phyloP scores from a whole-genome alignment of 2,113 vertebrate species.

The Saimiri boliviensis region DNA sequence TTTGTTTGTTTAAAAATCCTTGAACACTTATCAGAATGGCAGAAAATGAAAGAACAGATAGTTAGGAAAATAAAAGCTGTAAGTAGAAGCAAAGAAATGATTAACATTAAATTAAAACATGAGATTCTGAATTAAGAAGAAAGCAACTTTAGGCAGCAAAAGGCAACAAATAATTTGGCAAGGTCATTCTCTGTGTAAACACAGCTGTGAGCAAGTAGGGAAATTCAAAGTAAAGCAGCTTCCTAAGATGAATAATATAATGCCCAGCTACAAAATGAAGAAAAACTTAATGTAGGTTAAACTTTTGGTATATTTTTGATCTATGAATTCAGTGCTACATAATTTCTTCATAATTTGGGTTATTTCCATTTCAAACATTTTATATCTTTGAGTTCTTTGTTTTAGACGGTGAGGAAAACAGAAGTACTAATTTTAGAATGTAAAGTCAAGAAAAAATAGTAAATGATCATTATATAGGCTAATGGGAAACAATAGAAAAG shows the following conservation, averaged over 20 bases:
- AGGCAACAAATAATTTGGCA: conserved; percentile 37
- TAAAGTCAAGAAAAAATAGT: neutral
- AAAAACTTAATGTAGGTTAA: neutral
- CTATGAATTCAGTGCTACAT: neutral
- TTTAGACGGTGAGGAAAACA: conserved; percentile 4
- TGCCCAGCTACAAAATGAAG: neutral
- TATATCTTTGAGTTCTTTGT: neutral
- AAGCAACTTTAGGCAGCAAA: conserved; percentile 46
- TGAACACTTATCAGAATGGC: neutral
- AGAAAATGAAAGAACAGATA: neutral
- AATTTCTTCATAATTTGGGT: neutral
- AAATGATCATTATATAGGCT: neutral
- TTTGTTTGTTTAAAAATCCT: conserved; percentile 8
- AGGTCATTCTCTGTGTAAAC: conserved; percentile 18
- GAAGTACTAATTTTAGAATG: conserved; percentile 10
- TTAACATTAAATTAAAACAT: neutral
- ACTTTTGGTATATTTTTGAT: neutral
- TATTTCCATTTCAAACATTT: neutral
- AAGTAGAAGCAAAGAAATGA: conserved; percentile 14
- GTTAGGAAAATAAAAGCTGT: neutral
- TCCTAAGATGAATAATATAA: neutral
- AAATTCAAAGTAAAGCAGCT: neutral
- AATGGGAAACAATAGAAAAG: neutral
- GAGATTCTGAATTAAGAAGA: neutral
- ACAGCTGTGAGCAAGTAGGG: conserved; percentile 35